Conservation (phyloP, 2,113 vertebrate species). For the Heloderma charlesbogerti region DNA sequence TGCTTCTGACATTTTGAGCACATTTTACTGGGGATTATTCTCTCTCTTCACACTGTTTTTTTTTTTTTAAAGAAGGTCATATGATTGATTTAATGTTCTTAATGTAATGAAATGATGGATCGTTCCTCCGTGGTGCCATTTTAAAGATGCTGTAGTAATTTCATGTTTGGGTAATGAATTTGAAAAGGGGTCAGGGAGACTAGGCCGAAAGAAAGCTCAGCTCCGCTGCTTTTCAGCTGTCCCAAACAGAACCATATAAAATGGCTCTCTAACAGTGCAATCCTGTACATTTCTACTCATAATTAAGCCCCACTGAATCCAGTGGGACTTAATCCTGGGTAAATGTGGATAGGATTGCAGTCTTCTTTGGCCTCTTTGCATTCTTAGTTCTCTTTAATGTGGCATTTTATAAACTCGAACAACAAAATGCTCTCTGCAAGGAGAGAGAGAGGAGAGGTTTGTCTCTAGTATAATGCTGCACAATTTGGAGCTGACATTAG, state of each 20-base stretch:
- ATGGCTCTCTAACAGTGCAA: slow-evolving; percentile 53
- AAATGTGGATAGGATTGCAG: background rate
- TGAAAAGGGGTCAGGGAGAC: slow-evolving; percentile 55
- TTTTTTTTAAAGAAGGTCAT: slow-evolving; percentile 74
- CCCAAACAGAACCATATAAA: slow-evolving; percentile 43
- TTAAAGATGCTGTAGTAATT: slow-evolving; percentile 54
- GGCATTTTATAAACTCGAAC: slow-evolving; percentile 33
- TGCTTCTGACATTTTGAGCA: slow-evolving; percentile 66
- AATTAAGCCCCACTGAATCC: background rate
- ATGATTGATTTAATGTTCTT: slow-evolving; percentile 71
- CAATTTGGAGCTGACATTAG: slow-evolving; percentile 53
- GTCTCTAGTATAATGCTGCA: slow-evolving; percentile 45
- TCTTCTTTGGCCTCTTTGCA: slow-evolving; percentile 32
- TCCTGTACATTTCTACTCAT: background rate
- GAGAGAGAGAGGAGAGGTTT: background rate
- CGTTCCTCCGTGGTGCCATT: slow-evolving; percentile 55
- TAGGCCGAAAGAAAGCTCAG: slow-evolving; percentile 54
- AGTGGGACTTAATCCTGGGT: background rate
- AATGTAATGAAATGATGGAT: slow-evolving; percentile 48
- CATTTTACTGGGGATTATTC: slow-evolving; percentile 70
- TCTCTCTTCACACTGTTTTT: slow-evolving; percentile 70
- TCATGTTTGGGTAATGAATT: slow-evolving; percentile 49
- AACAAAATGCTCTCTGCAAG: slow-evolving; percentile 6
- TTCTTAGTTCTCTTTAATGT: slow-evolving; percentile 20
- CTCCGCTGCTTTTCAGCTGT: slow-evolving; percentile 53